Evolutionary conservation across 1,140 invertebrate genomes (phyloP), one percentile per base, ranked within the genome.

Genomic region (Camponotus pennsylvanicus): DNA sequence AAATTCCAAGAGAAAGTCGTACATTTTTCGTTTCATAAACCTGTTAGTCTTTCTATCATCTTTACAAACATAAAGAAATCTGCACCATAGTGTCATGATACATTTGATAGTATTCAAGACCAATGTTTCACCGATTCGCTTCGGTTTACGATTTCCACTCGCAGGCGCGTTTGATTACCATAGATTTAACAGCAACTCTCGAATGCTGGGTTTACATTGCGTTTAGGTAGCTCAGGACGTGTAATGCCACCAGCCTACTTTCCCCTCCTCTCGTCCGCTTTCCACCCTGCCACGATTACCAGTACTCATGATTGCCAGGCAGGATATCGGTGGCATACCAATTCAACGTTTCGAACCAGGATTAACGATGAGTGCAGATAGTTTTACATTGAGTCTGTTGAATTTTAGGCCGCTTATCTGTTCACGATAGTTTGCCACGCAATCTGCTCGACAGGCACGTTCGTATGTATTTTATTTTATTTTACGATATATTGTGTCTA

Each of bases 101-200:
- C 70, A 73, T 73, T 27, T 34, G 40, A 55, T 64, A 59, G 63
- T 79, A 87, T 67, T 45, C 37, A 76, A 82, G 67, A 63, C 70
- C 73, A 45, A 52, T 59, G 63, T 52, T 52, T 89, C 85, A 88
- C 73, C 59, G 86, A 88, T 90, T 88, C 79, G 75, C 63, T 32
- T 57, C 37, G 15, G 3, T 63, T 27, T 45, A 21, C 21, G 11
- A 55, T 45, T 71, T 80, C 37, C 52, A 42, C 49, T 70, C 37
- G 49, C n/a, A 63, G 34, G 9, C 69, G 84, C 85, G 64, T 90
- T 91, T 89, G 88, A 91, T 90, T 92, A 91, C 86, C 63, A 55
- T 82, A 82, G 86, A 91, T 91, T 92, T 90, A 88, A 91, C 85
- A 66, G 86, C 71, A 79, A 55, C 89, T 79, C 42, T 69, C 64